Evolutionary conservation across 1,140 invertebrate species (phyloP).

Genomic region (Ericerus pela): DNA sequence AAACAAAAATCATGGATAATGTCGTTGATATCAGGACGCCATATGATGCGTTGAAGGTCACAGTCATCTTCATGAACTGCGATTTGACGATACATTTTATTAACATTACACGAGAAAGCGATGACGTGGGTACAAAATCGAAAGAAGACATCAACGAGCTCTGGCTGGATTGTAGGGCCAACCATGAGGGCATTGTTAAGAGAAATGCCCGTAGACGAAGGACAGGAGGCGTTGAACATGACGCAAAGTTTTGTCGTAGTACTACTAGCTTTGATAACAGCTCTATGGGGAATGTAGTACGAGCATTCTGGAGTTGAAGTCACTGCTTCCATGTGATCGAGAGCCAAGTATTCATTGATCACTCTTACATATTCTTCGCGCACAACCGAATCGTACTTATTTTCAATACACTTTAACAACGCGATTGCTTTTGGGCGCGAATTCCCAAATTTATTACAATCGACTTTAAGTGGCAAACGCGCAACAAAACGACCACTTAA

Average conservation of each 20-base stretch:
- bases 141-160: background rate
- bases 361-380: background rate
- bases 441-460: background rate
- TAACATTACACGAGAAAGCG: too few relatives aligned
- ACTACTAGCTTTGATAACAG: too few relatives aligned
- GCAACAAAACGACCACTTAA: background rate
- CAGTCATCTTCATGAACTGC: too few relatives aligned
- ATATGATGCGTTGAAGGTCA: too few relatives aligned
- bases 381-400: background rate
- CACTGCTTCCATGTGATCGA: conserved; percentile 6
- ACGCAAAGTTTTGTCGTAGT: too few relatives aligned
- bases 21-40: too few relatives aligned
- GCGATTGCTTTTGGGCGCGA: background rate
- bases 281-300: too few relatives aligned
- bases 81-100: too few relatives aligned
- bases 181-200: background rate
- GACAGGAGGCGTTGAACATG: too few relatives aligned
- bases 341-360: background rate
- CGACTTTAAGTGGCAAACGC: background rate
- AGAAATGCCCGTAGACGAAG: too few relatives aligned
- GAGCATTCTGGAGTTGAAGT: background rate
- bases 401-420: background rate
- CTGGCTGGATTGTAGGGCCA: background rate
- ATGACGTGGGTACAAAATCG: too few relatives aligned
- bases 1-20: too few relatives aligned